These are phyloP conservation scores for Gobius niger DNA, from an alignment of 2,113 vertebrate genomes.

Conservation along the genomic window DNA sequence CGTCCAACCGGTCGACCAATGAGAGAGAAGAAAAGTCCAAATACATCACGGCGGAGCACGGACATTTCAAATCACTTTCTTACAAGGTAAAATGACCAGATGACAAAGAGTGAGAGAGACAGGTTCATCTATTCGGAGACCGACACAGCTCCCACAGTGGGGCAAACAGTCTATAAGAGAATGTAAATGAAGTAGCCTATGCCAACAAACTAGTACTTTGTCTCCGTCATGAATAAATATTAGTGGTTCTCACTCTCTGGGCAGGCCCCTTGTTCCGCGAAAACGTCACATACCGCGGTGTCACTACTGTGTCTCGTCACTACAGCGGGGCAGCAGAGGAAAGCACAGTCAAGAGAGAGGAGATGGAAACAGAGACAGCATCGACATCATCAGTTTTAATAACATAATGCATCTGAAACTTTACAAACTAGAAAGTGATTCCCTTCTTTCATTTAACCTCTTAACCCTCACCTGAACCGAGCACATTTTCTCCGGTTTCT, in stretches of 20 bases:
- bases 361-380: no score
- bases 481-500: no score
- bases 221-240: slow-evolving; percentile 84
- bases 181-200: slow-evolving; percentile 81
- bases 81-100: slow-evolving; percentile 1
- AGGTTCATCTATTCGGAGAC: slow-evolving; percentile 72
- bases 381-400: no score
- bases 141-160: slow-evolving; percentile 64
- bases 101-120: slow-evolving; percentile 69
- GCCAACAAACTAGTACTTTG: slow-evolving; percentile 73
- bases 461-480: no score
- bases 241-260: slow-evolving; percentile 69
- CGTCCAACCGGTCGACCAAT: no score
- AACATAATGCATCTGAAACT: no score
- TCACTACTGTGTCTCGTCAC: slow-evolving; percentile 56
- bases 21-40: no score
- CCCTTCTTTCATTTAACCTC: no score
- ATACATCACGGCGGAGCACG: no score
- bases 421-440: no score
- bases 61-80: neutral
- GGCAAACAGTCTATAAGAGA: slow-evolving; percentile 78
- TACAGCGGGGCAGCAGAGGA: slow-evolving; percentile 24
- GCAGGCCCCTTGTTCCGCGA: slow-evolving; percentile 51
- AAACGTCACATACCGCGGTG: slow-evolving; percentile 67
- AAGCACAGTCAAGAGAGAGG: neutral